Evolutionary conservation across 2,888 invertebrate genomes (phyloP).

Genomic region (Terebella lapidaria): DNA sequence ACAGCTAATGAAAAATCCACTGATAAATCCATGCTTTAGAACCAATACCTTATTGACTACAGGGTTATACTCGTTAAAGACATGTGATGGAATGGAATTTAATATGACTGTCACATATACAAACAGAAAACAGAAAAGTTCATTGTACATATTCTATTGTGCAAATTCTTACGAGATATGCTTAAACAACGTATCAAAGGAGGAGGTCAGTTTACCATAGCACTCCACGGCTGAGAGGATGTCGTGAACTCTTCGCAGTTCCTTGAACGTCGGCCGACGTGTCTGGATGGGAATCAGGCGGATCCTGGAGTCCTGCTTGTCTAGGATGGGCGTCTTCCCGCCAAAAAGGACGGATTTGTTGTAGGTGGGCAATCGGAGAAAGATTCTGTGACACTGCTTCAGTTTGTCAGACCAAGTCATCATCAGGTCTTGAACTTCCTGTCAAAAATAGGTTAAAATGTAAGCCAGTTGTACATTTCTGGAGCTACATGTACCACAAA

Average conservation of each 20-base stretch:
- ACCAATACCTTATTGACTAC: no score
- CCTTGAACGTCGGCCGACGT: conserved; percentile 72
- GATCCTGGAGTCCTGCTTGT: conserved; percentile 39
- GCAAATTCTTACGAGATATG: no score
- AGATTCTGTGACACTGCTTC: conserved; percentile 65
- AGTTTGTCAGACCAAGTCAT: conserved; percentile 67
- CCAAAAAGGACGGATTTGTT: conserved; percentile 67
- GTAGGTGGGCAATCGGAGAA: conserved; percentile 74
- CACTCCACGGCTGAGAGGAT: conserved; percentile 54
- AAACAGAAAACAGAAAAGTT: no score
- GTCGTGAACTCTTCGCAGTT: conserved; percentile 71
- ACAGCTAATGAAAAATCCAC: no score
- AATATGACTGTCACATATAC: no score
- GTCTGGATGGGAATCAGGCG: conserved; percentile 72
- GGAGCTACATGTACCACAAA: no score
- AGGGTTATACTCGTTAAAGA: no score
- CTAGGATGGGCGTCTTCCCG: conserved; percentile 67
- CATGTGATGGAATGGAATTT: no score
- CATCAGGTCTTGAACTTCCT: conserved; percentile 74
- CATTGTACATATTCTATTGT: no score
- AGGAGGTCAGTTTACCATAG: conserved; percentile 24
- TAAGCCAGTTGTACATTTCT: background rate
- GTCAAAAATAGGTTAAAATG: conserved; percentile 16
- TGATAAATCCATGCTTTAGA: no score
- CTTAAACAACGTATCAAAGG: no score